Percentiles rank a stretch among this genome's conserved stretches.
Conservation (phyloP, 1,140 invertebrate genomes). For the Drosophila aff. region DNA sequence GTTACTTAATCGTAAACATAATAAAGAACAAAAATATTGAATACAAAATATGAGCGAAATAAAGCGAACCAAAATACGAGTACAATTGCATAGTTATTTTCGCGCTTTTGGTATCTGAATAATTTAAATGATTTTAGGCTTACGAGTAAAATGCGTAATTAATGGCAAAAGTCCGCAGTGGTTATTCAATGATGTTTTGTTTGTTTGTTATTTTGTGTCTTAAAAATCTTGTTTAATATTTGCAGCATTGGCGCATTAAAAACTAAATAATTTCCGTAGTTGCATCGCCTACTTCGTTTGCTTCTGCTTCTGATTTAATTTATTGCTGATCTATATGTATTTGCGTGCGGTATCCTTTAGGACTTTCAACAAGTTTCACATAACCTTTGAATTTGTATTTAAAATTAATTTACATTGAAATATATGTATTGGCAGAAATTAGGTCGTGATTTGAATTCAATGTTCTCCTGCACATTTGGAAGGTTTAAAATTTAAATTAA, state of each 20-base stretch:
- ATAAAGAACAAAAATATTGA: conserved; percentile 42
- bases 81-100: conserved; percentile 7
- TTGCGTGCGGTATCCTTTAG: conserved; percentile 50
- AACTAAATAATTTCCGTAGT: conserved; percentile 75
- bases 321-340: conserved; percentile 10
- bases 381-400: conserved; percentile 61
- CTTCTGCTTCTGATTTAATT: conserved; percentile 11
- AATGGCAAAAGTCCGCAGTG: conserved; percentile 74
- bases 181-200: conserved; percentile 20
- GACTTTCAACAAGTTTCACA: conserved; percentile 63
- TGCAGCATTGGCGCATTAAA: conserved; percentile 43
- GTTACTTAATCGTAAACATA: conserved; percentile 48
- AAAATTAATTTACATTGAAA: conserved; percentile 67
- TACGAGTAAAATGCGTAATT: conserved; percentile 73
- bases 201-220: conserved; percentile 33
- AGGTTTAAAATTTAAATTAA: conserved; percentile 46
- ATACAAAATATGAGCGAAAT: conserved; percentile 43
- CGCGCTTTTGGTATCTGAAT: conserved; percentile 57
- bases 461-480: conserved; percentile 72
- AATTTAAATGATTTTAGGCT: conserved; percentile 57
- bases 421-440: conserved; percentile 58
- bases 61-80: conserved; percentile 15
- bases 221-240: conserved; percentile 44
- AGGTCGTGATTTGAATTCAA: conserved; percentile 42
- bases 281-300: conserved; percentile 27